These are phyloP conservation scores for Chiloscyllium plagiosum DNA, from an alignment of 2,113 vertebrate species.

Conservation along the genomic window DNA sequence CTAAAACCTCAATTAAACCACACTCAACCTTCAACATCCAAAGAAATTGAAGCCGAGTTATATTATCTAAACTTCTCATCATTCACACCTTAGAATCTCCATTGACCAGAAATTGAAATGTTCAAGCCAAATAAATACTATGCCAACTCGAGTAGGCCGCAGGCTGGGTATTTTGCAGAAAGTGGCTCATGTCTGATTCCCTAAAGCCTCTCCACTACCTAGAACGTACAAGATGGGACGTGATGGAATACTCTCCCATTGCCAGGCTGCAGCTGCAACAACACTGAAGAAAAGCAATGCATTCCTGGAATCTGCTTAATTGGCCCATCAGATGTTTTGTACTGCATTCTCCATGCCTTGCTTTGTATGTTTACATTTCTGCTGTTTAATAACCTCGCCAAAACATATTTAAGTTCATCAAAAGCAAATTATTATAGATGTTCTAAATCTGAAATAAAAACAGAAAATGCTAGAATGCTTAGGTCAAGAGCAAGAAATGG, in stretches of 20 bases:
- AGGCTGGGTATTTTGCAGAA: no score
- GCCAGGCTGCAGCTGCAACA: neutral
- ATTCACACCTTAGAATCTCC: neutral
- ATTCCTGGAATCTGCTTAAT: neutral
- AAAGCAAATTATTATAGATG: neutral
- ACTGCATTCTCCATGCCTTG: neutral
- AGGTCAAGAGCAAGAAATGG: neutral
- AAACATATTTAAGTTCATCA: neutral
- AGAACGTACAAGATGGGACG: no score
- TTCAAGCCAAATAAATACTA: no score
- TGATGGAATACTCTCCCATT: neutral
- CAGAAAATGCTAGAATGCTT: neutral
- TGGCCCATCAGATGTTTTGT: neutral
- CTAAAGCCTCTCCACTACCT: no score
- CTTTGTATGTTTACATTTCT: neutral
- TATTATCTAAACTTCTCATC: neutral
- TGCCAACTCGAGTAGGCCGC: no score
- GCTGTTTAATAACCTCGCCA: neutral
- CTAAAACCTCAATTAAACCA: neutral
- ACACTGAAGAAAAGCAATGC: neutral
- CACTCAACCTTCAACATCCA: neutral
- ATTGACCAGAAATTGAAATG: no score
- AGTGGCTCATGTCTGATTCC: no score
- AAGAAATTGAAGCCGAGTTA: neutral
- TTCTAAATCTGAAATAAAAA: neutral